These are phyloP conservation scores for Anhinga anhinga DNA, from an alignment of 2,113 vertebrate genomes.

Conservation along the genomic window DNA sequence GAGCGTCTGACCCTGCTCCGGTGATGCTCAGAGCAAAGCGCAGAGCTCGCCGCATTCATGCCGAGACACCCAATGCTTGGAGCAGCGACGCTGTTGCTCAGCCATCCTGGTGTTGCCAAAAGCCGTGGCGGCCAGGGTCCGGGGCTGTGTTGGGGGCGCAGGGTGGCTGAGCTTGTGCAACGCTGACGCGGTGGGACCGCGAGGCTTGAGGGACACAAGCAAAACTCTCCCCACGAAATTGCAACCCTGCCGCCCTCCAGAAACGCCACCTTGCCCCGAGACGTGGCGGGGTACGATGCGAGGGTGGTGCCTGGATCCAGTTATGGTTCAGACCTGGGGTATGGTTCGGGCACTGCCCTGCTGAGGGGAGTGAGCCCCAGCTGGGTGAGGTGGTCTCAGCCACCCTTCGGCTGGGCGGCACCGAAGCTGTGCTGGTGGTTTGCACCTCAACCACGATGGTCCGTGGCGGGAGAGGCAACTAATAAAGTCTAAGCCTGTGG, in stretches of 20 bases:
- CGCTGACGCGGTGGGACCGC: background rate
- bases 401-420: background rate
- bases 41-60: accelerated
- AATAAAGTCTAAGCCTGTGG: background rate
- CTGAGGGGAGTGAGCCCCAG: background rate
- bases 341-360: background rate
- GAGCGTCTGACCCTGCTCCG: accelerated
- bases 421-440: background rate
- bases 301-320: background rate
- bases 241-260: background rate
- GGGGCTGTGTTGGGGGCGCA: accelerated
- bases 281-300: accelerated
- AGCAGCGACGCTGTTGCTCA: accelerated
- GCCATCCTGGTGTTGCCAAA: background rate
- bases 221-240: background rate
- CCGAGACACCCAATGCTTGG: accelerated
- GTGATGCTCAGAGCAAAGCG: background rate
- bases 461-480: background rate
- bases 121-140: accelerated
- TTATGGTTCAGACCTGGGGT: background rate
- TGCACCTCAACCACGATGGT: background rate
- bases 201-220: background rate
- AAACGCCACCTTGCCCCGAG: background rate
- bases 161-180: accelerated
- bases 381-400: accelerated